Conservation (phyloP, 2,888 invertebrate genomes). For the Pilophorus perplexus region DNA sequence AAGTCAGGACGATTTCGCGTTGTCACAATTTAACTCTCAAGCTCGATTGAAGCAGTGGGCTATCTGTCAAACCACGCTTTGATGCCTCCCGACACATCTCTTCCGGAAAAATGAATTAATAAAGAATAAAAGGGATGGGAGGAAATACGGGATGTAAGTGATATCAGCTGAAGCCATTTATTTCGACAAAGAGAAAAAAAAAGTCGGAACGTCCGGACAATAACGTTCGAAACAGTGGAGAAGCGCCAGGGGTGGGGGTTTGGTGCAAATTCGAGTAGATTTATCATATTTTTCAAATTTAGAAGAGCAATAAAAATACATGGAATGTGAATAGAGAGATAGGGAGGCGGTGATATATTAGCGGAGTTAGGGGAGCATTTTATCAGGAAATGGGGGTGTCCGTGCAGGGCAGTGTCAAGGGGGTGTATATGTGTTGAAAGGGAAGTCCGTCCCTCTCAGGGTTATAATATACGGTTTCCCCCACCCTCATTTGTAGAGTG, state of each 20-base stretch:
- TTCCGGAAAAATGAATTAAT: no score
- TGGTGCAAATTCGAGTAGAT: slow-evolving; percentile 33
- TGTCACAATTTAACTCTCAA: no score
- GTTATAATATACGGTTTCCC: slow-evolving; percentile 12
- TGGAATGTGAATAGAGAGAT: slow-evolving; percentile 45
- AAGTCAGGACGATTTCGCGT: no score
- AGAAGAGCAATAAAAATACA: slow-evolving; percentile 45
- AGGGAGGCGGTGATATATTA: slow-evolving; percentile 44
- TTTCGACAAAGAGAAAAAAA: no score
- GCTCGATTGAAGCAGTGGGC: no score
- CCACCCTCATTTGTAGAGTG: slow-evolving; percentile 2
- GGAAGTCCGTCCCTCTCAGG: slow-evolving; percentile 25
- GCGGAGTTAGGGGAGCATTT: slow-evolving; percentile 30
- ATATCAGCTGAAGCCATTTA: slow-evolving; percentile 21
- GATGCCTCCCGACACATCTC: no score
- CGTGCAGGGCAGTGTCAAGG: not conserved
- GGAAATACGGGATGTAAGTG: slow-evolving; percentile 13
- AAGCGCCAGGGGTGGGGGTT: not conserved
- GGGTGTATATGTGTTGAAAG: slow-evolving; percentile 29
- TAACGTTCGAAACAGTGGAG: slow-evolving; percentile 11
- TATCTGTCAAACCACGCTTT: no score
- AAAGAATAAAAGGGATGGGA: not conserved
- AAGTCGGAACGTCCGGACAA: slow-evolving; percentile 11
- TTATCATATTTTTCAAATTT: slow-evolving; percentile 45
- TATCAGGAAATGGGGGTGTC: slow-evolving; percentile 30